Evolutionary conservation across 2,113 vertebrate genomes (phyloP), one percentile per base, ranked within the genome.

Genomic region (Plecturocebus donacophilus): DNA sequence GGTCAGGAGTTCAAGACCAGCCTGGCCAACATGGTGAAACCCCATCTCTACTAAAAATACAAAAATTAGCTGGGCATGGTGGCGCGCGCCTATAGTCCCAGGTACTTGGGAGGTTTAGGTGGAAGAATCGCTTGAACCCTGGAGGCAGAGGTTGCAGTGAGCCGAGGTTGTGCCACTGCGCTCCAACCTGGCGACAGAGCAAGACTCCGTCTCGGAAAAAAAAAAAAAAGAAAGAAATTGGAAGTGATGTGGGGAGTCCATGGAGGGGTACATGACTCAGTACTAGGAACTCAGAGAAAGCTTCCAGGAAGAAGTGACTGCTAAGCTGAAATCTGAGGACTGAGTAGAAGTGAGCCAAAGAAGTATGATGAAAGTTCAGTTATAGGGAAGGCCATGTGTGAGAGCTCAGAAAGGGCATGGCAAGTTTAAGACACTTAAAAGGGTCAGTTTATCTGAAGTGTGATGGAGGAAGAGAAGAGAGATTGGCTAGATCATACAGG

Each of bases 121-220:
- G 30, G 61, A 30, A 64, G 61, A 64, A 64, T 64, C 6, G 12
- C 61, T 32, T 64, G 61, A 64, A 64, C 27, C 61, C 0, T 0
- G 61, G 61, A 64, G 0, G 61, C 61, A 12, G 61, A 64, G 61
- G 61, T 64, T 64, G 61, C 61, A 64, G 61, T 64, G 61, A 64
- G 61, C 61, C 0, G 2, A 32, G 12, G 30, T 32, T 30, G 30
- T 2, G 0, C 13, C 27, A 14, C 13, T 64, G 61, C 11, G 6
- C 27, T 64, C 61, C 61, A 30, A 27, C 61, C 61, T 64, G 27
- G 27, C 2, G 2, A 32, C 12, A 13, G 61, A 32, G 27, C 30
- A 30, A 64, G 11, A 64, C 61, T 64, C 11, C 30, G 27, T 64
- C 61, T 17, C 5, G n/a, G n/a, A n/a, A n/a, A 52, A 52, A 64